Percentiles rank a stretch among this genome's conserved stretches.
phyloP scores from a whole-genome alignment of 1,140 invertebrate species.

The Piezodorus guildinii region DNA sequence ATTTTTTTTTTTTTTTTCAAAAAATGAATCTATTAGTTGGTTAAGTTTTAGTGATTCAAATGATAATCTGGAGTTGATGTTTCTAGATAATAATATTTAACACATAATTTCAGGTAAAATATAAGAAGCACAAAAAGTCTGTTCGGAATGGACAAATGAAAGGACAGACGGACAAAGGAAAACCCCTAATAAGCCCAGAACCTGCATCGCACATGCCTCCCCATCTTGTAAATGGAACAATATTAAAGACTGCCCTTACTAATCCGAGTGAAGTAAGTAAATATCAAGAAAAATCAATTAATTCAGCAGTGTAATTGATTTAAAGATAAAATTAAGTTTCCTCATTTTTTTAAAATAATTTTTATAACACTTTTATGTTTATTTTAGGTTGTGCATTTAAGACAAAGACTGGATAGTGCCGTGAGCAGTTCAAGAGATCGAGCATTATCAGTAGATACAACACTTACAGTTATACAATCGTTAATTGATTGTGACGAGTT shows the following conservation, averaged over 20 bases:
- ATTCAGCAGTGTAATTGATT: no score
- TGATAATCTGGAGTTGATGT: no score
- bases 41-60: no score
- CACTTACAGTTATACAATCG: slow-evolving; percentile 74
- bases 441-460: slow-evolving; percentile 65
- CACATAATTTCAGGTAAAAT: slow-evolving; percentile 81
- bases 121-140: slow-evolving; percentile 92
- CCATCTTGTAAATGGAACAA: slow-evolving; percentile 77
- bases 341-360: background rate
- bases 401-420: slow-evolving; percentile 72
- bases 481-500: slow-evolving; percentile 90
- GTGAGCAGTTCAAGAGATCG: slow-evolving; percentile 75
- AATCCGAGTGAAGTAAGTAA: slow-evolving; percentile 71
- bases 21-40: no score
- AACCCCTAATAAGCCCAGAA: slow-evolving; percentile 32
- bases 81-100: background rate
- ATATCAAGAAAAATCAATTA: background rate
- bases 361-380: slow-evolving; percentile 1
- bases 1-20: no score
- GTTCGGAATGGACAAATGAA: slow-evolving; percentile 44
- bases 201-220: slow-evolving; percentile 41
- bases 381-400: slow-evolving; percentile 62
- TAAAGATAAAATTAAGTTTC: no score
- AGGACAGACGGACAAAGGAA: slow-evolving; percentile 34
- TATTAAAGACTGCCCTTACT: slow-evolving; percentile 84